These are phyloP conservation scores for Premnoplex brunnescens DNA, from an alignment of 2,797 vertebrate genomes.

Conservation along the genomic window DNA sequence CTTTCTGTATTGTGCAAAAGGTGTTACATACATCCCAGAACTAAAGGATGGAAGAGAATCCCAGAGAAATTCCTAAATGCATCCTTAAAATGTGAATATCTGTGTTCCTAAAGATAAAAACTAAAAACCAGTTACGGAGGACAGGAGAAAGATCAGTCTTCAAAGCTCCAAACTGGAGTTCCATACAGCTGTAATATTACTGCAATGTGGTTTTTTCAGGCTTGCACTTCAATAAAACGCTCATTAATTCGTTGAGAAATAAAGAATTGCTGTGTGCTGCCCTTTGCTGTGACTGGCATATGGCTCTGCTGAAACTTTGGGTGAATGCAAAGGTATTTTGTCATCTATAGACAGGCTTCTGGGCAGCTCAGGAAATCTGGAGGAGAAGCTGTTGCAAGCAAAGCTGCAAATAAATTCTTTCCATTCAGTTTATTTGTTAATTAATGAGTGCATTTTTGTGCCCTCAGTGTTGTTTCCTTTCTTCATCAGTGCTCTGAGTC, in stretches of 20 bases:
- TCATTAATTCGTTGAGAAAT: not conserved
- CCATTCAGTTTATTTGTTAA: not conserved
- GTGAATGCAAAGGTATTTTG: not conserved
- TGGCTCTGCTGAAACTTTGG: not conserved
- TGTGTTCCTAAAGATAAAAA: not conserved
- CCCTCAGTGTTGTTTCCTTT: not conserved
- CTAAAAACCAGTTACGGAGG: fast-evolving
- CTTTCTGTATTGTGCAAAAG: fast-evolving
- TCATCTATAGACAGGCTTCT: not conserved
- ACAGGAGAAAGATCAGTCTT: not conserved
- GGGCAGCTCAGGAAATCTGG: not conserved
- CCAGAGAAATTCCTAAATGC: not conserved
- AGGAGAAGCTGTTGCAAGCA: not conserved
- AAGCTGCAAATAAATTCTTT: not conserved
- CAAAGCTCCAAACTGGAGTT: not conserved
- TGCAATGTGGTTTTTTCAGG: not conserved
- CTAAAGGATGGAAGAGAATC: not conserved
- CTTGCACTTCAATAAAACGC: not conserved
- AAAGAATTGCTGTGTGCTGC: not conserved
- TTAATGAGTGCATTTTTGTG: not conserved
- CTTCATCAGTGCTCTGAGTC: not conserved
- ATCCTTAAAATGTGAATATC: not conserved
- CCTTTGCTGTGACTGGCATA: not conserved
- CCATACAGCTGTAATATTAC: fast-evolving
- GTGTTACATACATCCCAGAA: not conserved